These are phyloP conservation scores for Monoplex corrugatus DNA, from an alignment of 2,888 invertebrate genomes.

Conservation along the genomic window DNA sequence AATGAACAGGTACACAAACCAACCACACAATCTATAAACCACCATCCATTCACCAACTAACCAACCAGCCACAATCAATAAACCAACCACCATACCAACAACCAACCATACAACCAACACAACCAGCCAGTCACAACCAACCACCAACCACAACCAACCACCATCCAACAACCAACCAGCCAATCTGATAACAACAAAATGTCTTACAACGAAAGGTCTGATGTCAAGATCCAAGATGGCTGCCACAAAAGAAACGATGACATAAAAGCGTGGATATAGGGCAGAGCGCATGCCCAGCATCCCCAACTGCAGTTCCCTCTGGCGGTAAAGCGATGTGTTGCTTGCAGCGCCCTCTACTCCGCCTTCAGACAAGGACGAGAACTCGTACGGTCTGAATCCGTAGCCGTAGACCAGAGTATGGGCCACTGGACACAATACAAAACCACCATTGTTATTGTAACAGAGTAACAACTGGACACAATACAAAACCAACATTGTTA, in stretches of 20 bases:
- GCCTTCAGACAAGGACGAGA: conserved; percentile 54
- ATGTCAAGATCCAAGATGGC: conserved; percentile 53
- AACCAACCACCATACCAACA: neutral
- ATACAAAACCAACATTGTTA: no score
- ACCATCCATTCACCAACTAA: no score
- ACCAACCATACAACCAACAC: neutral
- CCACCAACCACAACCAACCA: neutral
- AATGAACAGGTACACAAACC: no score
- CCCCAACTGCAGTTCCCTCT: conserved; percentile 67
- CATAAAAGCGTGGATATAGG: conserved; percentile 67
- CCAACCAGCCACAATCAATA: neutral
- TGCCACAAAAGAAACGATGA: conserved; percentile 58
- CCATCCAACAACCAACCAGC: neutral
- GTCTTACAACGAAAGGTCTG: conserved; percentile 68
- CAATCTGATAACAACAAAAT: neutral
- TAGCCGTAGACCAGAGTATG: conserved; percentile 74
- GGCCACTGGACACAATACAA: conserved; percentile 72
- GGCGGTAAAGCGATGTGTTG: conserved; percentile 51
- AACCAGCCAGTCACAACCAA: neutral
- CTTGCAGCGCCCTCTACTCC: conserved; percentile 41
- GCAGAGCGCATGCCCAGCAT: conserved; percentile 76
- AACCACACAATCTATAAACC: no score
- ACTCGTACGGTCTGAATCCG: conserved; percentile 77
- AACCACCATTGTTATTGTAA: no score
- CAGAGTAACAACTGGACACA: no score